Conservation (phyloP, 1,140 invertebrate genomes). For the Ladona fulva region DNA sequence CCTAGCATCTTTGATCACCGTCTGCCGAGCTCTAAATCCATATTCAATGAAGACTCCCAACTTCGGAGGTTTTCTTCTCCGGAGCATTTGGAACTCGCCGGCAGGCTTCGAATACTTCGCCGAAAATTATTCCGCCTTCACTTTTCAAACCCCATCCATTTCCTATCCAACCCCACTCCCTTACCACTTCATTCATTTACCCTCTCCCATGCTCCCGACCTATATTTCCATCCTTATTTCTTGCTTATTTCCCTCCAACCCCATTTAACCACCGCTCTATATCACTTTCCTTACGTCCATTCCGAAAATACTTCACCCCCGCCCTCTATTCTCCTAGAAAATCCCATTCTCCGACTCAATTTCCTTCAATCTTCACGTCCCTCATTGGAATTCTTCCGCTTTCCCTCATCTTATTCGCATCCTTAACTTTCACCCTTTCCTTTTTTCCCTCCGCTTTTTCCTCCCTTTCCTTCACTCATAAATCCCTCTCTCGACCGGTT, state of each 20-base stretch:
- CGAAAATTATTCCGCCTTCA: neutral
- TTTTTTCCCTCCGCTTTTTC: neutral
- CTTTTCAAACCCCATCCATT: neutral
- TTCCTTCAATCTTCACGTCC: neutral
- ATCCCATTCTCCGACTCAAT: neutral
- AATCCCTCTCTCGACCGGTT: neutral
- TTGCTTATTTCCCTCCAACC: neutral
- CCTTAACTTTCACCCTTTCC: neutral
- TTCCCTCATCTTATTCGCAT: too few relatives aligned
- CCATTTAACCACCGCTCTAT: neutral
- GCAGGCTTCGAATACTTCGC: neutral
- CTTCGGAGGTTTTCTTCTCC: slow-evolving; percentile 1
- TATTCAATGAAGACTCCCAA: slow-evolving; percentile 3
- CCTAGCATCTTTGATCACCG: neutral
- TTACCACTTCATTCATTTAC: neutral
- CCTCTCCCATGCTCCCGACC: neutral
- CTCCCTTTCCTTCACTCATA: neutral
- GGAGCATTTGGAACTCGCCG: neutral
- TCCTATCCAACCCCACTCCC: neutral
- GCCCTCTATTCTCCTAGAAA: too few relatives aligned
- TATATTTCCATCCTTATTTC: neutral
- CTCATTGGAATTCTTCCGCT: neutral
- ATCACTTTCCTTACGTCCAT: too few relatives aligned
- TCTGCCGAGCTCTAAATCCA: neutral
- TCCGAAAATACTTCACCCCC: too few relatives aligned